These are phyloP conservation scores for Lycopodina hypogea DNA, from an alignment of 37 sponge, comb jelly and placozoan genomes.

Conservation along the genomic window DNA sequence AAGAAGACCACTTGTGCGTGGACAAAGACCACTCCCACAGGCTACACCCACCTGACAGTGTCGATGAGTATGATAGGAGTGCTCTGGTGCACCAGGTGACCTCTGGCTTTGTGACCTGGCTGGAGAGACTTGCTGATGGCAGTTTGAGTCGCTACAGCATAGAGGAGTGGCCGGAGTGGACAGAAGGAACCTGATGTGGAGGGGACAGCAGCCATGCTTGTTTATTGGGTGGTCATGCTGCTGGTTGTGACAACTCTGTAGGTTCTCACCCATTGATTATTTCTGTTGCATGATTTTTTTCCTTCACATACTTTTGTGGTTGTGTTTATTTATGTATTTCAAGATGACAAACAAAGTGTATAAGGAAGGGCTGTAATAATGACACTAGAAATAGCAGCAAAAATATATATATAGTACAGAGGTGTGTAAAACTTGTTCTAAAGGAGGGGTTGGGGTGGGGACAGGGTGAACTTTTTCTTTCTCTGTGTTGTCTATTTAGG, in stretches of 20 bases:
- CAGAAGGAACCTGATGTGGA: neutral
- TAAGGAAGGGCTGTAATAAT: too few relatives aligned
- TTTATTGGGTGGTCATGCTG: neutral
- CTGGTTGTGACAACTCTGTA: neutral
- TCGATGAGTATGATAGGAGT: too few relatives aligned
- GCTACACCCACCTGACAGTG: too few relatives aligned
- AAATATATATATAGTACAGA: too few relatives aligned
- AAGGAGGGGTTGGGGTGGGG: too few relatives aligned
- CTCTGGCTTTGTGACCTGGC: constrained; percentile 16
- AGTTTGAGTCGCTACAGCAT: constrained; percentile 31
- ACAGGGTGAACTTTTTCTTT: too few relatives aligned
- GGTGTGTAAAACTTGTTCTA: too few relatives aligned
- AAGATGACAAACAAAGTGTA: too few relatives aligned
- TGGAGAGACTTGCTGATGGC: constrained; percentile 56
- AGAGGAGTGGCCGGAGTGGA: constrained; percentile 41
- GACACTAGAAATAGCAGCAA: too few relatives aligned
- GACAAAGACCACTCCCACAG: too few relatives aligned
- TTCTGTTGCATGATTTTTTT: neutral
- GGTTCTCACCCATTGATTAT: too few relatives aligned
- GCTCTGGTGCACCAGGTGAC: neutral
- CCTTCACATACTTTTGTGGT: neutral
- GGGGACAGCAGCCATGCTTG: neutral
- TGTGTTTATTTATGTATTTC: neutral
- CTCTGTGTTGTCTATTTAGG: too few relatives aligned
- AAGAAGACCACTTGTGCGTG: neutral